Percentiles rank a stretch among this genome's conserved stretches.
Evolutionary conservation across 1,140 invertebrate species (phyloP).

Genomic region (Drosophila aff.): DNA sequence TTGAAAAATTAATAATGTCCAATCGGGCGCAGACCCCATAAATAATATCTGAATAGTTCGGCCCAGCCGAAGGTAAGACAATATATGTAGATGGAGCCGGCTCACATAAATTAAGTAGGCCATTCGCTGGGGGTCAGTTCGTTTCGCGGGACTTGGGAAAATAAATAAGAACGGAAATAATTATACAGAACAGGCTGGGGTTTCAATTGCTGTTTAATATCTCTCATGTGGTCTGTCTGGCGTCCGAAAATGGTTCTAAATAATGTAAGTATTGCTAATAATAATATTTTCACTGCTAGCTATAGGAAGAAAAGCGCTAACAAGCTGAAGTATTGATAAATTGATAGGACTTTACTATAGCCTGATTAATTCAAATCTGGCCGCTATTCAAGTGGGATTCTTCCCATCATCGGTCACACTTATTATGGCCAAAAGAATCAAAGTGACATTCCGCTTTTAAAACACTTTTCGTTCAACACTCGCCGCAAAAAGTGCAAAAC

Average conservation of each 20-base stretch:
- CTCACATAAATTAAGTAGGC: constrained; percentile 41
- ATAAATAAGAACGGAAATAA: constrained; percentile 30
- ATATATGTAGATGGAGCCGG: background rate
- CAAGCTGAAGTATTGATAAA: constrained; percentile 4
- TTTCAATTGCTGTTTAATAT: constrained; percentile 71
- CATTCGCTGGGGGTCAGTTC: constrained; percentile 49
- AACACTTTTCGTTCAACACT: constrained; percentile 7
- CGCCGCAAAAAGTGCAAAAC: constrained; percentile 26
- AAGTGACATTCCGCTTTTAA: constrained; percentile 46
- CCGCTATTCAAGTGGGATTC: background rate
- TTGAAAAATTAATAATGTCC: constrained; percentile 33
- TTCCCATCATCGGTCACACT: background rate
- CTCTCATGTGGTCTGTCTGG: constrained; percentile 29
- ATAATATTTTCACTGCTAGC: constrained; percentile 53
- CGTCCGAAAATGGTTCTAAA: constrained; percentile 46
- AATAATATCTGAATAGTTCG: constrained; percentile 49
- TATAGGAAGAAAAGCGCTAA: background rate
- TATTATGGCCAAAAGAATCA: constrained; percentile 4
- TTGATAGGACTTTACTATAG: background rate
- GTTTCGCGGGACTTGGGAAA: constrained; percentile 18
- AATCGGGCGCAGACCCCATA: constrained; percentile 26
- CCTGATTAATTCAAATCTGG: background rate
- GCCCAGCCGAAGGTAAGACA: constrained; percentile 23
- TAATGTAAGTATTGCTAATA: constrained; percentile 64
- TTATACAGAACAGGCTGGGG: constrained; percentile 1